Evolutionary conservation across 2,888 invertebrate species (phyloP).

Genomic region (Agrotis ipsilon): DNA sequence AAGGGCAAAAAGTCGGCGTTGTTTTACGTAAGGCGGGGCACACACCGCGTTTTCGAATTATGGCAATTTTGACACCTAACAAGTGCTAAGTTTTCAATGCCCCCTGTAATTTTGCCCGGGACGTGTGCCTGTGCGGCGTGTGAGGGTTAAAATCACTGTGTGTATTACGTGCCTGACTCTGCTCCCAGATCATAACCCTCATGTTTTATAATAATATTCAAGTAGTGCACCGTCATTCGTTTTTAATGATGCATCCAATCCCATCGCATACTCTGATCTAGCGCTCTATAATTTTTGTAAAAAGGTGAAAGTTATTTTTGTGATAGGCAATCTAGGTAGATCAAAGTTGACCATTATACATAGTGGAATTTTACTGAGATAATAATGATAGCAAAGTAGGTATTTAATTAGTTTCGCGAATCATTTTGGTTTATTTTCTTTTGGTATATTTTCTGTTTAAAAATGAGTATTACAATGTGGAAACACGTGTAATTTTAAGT

Average conservation of each 20-base stretch:
- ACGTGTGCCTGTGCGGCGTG: conserved; percentile 77
- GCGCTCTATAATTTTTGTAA: conserved; percentile 84
- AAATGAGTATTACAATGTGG: neutral
- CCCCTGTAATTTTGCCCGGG: conserved; percentile 84
- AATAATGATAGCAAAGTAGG: conserved; percentile 1
- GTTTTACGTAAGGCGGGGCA: conserved; percentile 85
- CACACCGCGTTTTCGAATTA: conserved; percentile 84
- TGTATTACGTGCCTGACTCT: conserved; percentile 78
- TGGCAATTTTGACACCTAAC: conserved; percentile 91
- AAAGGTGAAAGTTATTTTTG: conserved; percentile 66
- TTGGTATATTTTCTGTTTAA: no score
- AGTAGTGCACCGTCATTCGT: conserved; percentile 83
- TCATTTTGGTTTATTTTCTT: neutral
- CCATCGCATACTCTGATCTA: conserved; percentile 76
- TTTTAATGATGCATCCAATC: conserved; percentile 85
- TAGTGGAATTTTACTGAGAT: conserved; percentile 10
- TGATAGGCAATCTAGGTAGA: conserved; percentile 52
- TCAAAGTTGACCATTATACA: conserved; percentile 22
- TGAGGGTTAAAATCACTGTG: conserved; percentile 71
- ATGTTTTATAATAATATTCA: conserved; percentile 86
- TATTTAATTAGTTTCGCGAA: neutral
- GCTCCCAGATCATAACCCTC: conserved; percentile 82
- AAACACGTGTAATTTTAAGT: no score
- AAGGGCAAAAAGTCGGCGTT: conserved; percentile 87
- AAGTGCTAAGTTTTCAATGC: conserved; percentile 87